Percentiles rank a stretch among this genome's conserved stretches.
phyloP scores from a whole-genome alignment of 2,888 invertebrate species.

The Platynereis dumerilii region DNA sequence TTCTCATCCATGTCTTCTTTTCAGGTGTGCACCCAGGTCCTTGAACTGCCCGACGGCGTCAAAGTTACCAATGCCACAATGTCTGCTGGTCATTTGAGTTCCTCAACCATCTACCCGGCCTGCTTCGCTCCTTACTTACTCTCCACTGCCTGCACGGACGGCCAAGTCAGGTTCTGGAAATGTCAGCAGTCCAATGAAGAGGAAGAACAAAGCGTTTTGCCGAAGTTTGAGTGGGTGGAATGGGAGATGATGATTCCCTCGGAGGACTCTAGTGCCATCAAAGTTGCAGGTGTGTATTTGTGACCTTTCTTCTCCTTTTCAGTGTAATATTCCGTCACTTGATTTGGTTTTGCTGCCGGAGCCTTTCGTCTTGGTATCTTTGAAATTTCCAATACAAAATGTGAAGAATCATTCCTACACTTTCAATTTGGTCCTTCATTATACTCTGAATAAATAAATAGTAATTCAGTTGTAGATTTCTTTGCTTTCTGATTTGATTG shows the following conservation, averaged over 20 bases:
- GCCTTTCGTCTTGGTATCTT: neutral
- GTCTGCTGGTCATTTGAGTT: slow-evolving; percentile 95
- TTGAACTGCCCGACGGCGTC: slow-evolving; percentile 87
- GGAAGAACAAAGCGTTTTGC: neutral
- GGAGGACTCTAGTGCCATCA: slow-evolving; percentile 71
- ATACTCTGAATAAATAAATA: too few relatives aligned
- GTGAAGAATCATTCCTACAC: too few relatives aligned
- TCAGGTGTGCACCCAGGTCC: slow-evolving; percentile 86
- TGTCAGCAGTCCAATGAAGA: slow-evolving; percentile 22
- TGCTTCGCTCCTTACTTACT: slow-evolving; percentile 97
- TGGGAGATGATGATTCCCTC: slow-evolving; percentile 82
- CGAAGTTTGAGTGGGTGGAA: slow-evolving; percentile 78
- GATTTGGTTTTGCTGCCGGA: neutral
- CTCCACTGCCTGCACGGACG: slow-evolving; percentile 94
- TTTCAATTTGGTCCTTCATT: too few relatives aligned
- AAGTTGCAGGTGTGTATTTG: slow-evolving; percentile 73
- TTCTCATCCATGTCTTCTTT: slow-evolving; percentile 4
- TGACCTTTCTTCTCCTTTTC: too few relatives aligned
- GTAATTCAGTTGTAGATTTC: too few relatives aligned
- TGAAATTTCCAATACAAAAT: neutral
- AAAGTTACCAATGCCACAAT: slow-evolving; percentile 92
- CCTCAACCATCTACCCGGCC: slow-evolving; percentile 98
- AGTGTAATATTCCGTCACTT: neutral
- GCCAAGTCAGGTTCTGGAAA: slow-evolving; percentile 73
- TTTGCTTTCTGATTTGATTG: too few relatives aligned